These are phyloP conservation scores for Pseudocheirus occidentalis DNA, from an alignment of 2,797 vertebrate genomes.

Conservation along the genomic window DNA sequence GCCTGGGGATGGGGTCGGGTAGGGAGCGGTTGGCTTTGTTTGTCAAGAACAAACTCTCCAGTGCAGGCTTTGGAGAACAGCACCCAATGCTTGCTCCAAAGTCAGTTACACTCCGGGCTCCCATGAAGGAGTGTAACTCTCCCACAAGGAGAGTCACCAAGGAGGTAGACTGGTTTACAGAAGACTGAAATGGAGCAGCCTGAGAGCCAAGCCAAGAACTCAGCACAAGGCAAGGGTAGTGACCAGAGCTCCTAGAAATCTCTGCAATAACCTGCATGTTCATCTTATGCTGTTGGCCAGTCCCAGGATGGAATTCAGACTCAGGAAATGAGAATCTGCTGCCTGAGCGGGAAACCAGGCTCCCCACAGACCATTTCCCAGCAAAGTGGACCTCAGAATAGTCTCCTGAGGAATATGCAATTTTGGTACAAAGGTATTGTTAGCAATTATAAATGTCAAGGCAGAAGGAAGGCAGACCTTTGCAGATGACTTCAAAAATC, in stretches of 20 bases:
- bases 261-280: neutral
- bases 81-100: neutral
- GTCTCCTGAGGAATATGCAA: slow-evolving; percentile 13
- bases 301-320: neutral
- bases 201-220: neutral
- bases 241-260: neutral
- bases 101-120: neutral
- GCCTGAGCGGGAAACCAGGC: slow-evolving; percentile 7
- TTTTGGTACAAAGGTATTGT: slow-evolving; percentile 2
- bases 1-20: rapidly evolving
- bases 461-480: neutral
- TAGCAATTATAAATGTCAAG: neutral
- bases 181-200: neutral
- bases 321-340: slow-evolving; percentile 40
- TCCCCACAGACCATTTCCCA: neutral
- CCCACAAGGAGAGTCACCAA: neutral
- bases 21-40: neutral
- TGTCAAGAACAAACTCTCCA: neutral
- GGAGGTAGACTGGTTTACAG: neutral
- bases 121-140: no score
- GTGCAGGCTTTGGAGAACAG: neutral
- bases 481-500: slow-evolving; percentile 1
- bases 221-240: neutral
- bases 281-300: neutral
- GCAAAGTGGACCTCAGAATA: neutral